Percentiles rank a stretch among this genome's conserved stretches.
phyloP scores from a whole-genome alignment of 2,888 invertebrate genomes.

The Hipparchia semele region DNA sequence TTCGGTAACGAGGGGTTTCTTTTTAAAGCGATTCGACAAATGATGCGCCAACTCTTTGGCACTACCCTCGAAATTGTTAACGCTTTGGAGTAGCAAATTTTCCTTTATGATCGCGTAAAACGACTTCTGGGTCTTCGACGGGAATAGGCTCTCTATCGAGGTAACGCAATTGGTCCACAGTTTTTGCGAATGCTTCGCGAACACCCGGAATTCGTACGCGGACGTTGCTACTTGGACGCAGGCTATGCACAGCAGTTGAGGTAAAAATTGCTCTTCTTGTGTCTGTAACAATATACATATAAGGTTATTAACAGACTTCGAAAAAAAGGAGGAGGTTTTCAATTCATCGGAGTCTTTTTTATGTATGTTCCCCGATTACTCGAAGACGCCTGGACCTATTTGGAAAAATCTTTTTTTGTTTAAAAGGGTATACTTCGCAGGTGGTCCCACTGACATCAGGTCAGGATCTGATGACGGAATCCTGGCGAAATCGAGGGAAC shows the following conservation, averaged over 20 bases:
- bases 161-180: constrained; percentile 60
- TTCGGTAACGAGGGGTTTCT: constrained; percentile 42
- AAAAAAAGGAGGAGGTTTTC: too few species aligned
- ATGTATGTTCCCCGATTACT: too few species aligned
- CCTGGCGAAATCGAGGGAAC: too few species aligned
- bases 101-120: constrained; percentile 60
- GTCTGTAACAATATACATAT: constrained; percentile 57
- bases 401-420: too few species aligned
- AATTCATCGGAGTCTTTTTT: too few species aligned
- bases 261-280: constrained; percentile 57
- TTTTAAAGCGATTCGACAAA: constrained; percentile 49
- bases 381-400: too few species aligned
- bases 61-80: constrained; percentile 58
- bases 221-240: constrained; percentile 63
- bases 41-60: constrained; percentile 54
- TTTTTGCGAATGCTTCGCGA: constrained; percentile 57
- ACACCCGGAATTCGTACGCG: constrained; percentile 62
- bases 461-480: too few species aligned
- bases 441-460: too few species aligned
- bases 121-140: constrained; percentile 48
- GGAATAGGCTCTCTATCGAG: constrained; percentile 49
- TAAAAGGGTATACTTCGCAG: too few species aligned
- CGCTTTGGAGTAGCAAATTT: constrained; percentile 53
- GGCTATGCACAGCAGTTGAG: constrained; percentile 58
- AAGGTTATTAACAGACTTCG: too few species aligned